Evolutionary conservation across 2,888 invertebrate species (phyloP).

Genomic region (Meghimatium bilineatum): DNA sequence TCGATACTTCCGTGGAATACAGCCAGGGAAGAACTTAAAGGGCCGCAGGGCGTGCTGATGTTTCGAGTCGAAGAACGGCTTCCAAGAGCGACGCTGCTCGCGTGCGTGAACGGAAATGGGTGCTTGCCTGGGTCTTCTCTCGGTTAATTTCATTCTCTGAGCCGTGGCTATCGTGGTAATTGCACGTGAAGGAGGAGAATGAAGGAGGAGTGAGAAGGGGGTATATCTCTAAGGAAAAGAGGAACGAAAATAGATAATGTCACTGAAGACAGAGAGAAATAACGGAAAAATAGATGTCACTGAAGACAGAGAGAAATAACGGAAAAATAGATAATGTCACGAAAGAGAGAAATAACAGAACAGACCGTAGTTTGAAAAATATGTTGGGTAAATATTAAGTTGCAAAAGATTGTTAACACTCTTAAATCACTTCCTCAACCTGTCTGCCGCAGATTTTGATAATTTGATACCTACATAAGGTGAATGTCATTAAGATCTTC

Average conservation of each 20-base stretch:
- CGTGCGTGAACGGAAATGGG: constrained; percentile 48
- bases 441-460: no score
- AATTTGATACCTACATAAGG: no score
- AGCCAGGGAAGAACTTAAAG: neutral
- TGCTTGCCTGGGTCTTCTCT: constrained; percentile 39
- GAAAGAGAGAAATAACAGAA: neutral
- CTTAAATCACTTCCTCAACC: no score
- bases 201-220: neutral
- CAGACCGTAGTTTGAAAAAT: neutral
- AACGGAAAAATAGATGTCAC: neutral
- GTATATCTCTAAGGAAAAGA: neutral
- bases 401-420: no score
- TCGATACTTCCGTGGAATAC: neutral
- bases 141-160: constrained; percentile 37
- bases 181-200: constrained; percentile 24
- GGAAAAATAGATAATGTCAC: neutral
- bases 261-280: neutral
- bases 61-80: constrained; percentile 12
- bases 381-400: no score
- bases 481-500: no score
- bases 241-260: neutral
- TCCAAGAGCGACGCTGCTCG: constrained; percentile 24
- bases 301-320: neutral
- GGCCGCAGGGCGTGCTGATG: constrained; percentile 23
- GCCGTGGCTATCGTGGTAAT: constrained; percentile 23